A percentile compares a stretch with the other conserved stretches of the same genome.
These are phyloP conservation scores for Meloidogyne exigua DNA, from an alignment of 1,140 invertebrate species.

Conservation along the genomic window DNA sequence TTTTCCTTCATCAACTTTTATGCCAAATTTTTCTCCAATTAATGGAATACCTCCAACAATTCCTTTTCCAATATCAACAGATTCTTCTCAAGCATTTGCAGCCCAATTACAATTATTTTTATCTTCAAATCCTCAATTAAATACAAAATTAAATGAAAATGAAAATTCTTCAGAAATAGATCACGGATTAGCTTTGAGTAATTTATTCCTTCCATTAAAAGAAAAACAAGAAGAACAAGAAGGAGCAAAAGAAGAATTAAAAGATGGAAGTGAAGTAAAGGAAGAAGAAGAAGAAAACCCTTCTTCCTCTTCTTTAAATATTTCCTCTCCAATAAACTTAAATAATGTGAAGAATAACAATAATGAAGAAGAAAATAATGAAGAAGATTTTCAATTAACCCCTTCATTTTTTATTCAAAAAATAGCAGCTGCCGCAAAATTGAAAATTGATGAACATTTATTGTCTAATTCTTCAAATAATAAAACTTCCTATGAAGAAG, in stretches of 20 bases:
- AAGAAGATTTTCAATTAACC: background rate
- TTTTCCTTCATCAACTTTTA: background rate
- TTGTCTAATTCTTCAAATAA: background rate
- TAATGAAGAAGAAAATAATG: background rate
- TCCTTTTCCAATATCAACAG: background rate
- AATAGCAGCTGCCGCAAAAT: constrained; percentile 8
- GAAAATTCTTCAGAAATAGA: constrained; percentile 6
- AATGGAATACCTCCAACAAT: background rate
- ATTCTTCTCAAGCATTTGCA: constrained; percentile 7
- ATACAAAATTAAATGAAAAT: background rate
- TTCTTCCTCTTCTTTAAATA: background rate
- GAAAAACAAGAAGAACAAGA: background rate
- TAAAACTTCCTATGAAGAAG: background rate
- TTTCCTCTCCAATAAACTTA: background rate
- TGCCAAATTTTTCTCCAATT: background rate
- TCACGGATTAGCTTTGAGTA: constrained; percentile 17
- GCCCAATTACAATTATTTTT: background rate
- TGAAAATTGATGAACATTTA: background rate
- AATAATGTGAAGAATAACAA: constrained; percentile 2
- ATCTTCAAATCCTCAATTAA: background rate
- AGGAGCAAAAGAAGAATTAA: background rate
- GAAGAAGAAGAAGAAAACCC: no score
- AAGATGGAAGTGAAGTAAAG: background rate
- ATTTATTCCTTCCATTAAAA: constrained; percentile 19
- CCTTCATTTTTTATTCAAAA: constrained; percentile 28